Conservation (phyloP, 2,888 invertebrate species). For the Saturnia japonica region DNA sequence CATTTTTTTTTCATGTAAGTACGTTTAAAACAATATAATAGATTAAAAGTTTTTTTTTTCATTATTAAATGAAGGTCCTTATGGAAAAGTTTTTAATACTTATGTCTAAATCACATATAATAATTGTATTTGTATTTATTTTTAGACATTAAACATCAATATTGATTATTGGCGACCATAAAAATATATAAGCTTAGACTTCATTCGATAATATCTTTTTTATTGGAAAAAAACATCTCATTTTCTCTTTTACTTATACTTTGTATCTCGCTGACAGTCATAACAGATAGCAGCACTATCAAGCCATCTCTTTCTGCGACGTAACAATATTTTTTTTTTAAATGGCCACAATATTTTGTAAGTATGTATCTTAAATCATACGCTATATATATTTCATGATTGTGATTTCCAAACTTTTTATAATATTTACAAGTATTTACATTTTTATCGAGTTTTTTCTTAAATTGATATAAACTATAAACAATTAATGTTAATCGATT, state of each 20-base stretch:
- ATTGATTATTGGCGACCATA: neutral
- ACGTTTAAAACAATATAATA: too few relatives aligned
- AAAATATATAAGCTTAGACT: neutral
- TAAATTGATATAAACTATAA: neutral
- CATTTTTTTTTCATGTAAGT: too few relatives aligned
- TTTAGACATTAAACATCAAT: neutral
- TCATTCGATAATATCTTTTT: neutral
- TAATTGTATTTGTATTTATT: neutral
- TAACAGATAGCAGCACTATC: neutral
- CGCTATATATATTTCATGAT: neutral
- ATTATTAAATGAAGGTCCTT: neutral
- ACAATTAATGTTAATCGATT: conserved; percentile 1
- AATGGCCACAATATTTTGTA: too few relatives aligned
- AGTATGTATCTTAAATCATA: too few relatives aligned
- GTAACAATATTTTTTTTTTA: neutral
- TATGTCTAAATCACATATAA: conserved; percentile 2
- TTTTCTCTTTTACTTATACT: neutral
- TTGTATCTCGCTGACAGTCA: neutral
- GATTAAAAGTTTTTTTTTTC: neutral
- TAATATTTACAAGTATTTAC: conserved; percentile 2
- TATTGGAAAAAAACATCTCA: neutral
- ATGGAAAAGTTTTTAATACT: neutral
- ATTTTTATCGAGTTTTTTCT: neutral
- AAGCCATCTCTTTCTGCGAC: neutral
- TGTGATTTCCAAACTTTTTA: neutral